A percentile compares a stretch with the other conserved stretches of the same genome.
Evolutionary conservation across 2,113 vertebrate genomes (phyloP).

Genomic region (Myrmecophaga tridactyla): DNA sequence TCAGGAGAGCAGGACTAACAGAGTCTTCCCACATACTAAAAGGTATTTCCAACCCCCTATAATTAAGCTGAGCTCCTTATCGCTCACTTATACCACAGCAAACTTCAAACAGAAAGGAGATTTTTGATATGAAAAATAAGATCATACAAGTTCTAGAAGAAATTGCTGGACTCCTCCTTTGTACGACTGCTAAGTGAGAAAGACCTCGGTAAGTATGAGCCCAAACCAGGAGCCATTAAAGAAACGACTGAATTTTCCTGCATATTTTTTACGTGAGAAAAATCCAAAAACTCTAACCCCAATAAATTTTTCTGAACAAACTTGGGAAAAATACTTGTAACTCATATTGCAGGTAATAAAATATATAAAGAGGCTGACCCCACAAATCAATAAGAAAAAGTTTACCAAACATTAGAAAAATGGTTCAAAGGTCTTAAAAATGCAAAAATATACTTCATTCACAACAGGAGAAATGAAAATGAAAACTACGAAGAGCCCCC

Average conservation of each 20-base stretch:
- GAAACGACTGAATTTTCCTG: too few relatives aligned
- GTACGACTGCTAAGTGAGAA: not conserved
- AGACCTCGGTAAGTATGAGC: not conserved
- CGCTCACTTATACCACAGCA: not conserved
- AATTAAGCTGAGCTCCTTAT: fast-evolving
- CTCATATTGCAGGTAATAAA: not conserved
- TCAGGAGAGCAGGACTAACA: fast-evolving
- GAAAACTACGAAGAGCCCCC: not conserved
- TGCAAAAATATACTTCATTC: not conserved
- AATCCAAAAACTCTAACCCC: not conserved
- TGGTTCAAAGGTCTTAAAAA: not conserved
- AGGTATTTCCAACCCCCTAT: fast-evolving
- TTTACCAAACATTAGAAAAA: not conserved
- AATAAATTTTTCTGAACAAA: too few relatives aligned
- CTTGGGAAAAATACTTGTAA: not conserved
- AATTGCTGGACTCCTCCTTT: not conserved
- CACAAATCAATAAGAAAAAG: not conserved
- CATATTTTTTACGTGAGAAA: not conserved
- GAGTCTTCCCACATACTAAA: fast-evolving
- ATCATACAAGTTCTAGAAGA: not conserved
- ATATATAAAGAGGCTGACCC: too few relatives aligned
- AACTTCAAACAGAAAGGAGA: not conserved
- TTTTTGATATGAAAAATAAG: not conserved
- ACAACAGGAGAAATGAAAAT: not conserved
- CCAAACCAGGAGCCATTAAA: not conserved